Percentiles rank a stretch among this genome's conserved stretches.
Evolutionary conservation across 2,113 vertebrate species (phyloP).

Genomic region (Thermophis baileyi): DNA sequence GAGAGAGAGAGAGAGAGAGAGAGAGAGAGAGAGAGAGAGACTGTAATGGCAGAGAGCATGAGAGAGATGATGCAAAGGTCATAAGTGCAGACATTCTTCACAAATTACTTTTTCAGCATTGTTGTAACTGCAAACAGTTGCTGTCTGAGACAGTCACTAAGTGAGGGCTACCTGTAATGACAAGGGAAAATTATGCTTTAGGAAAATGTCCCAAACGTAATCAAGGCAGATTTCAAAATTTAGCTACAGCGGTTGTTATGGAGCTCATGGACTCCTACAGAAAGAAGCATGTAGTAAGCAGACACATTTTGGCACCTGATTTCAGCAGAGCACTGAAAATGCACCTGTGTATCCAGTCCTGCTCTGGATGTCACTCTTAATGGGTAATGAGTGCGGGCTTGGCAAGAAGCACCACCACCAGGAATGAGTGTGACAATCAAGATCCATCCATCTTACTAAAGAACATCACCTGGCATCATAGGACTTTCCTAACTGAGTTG

Average conservation of each 20-base stretch:
- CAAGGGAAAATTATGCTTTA: background rate
- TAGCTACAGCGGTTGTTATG: background rate
- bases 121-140: background rate
- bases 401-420: background rate
- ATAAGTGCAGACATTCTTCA: background rate
- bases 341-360: background rate
- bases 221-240: background rate
- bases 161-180: background rate
- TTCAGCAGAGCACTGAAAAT: background rate
- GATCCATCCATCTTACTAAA: background rate
- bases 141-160: background rate
- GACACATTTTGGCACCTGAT: background rate
- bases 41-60: background rate
- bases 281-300: background rate
- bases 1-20: too few species aligned
- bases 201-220: background rate
- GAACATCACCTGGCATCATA: background rate
- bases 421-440: background rate
- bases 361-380: background rate
- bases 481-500: background rate
- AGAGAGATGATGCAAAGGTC: background rate
- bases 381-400: background rate
- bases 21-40: background rate
- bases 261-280: background rate
- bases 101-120: background rate